Evolutionary conservation across 1,140 invertebrate genomes (phyloP).

Genomic region (Cydia amplana): DNA sequence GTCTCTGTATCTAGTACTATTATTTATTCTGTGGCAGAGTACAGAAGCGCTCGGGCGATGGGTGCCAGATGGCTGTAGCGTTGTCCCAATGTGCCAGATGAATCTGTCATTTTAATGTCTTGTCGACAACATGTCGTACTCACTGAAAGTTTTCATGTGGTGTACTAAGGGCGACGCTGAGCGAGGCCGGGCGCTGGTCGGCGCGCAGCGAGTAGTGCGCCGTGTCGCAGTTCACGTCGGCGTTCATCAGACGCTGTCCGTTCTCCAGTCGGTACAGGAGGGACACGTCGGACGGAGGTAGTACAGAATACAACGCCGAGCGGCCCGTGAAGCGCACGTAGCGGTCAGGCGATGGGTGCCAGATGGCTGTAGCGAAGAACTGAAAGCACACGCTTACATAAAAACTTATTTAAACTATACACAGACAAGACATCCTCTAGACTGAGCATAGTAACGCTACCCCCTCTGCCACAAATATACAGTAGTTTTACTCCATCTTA

Average conservation of each 20-base stretch:
- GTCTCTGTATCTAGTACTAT: no score
- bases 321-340: conserved; percentile 71
- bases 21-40: no score
- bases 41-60: conserved; percentile 69
- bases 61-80: conserved; percentile 46
- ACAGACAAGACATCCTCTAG: no score
- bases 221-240: conserved; percentile 56
- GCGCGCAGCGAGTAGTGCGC: conserved; percentile 65
- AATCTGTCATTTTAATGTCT: no score
- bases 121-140: conserved; percentile 51
- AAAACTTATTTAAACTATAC: no score
- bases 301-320: conserved; percentile 58
- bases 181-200: conserved; percentile 53
- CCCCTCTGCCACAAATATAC: no score
- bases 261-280: conserved; percentile 55
- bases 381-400: conserved; percentile 37
- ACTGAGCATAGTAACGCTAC: no score
- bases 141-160: conserved; percentile 70
- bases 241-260: conserved; percentile 45
- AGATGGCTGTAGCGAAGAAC: conserved; percentile 76
- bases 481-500: no score
- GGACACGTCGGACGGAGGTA: conserved; percentile 53
- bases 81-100: no score
- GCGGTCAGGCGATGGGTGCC: conserved; percentile 75
- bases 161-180: conserved; percentile 59